Percentiles rank a stretch among this genome's conserved stretches.
Evolutionary conservation across 2,797 vertebrate species (phyloP).

Genomic region (Tragopan temminckii): DNA sequence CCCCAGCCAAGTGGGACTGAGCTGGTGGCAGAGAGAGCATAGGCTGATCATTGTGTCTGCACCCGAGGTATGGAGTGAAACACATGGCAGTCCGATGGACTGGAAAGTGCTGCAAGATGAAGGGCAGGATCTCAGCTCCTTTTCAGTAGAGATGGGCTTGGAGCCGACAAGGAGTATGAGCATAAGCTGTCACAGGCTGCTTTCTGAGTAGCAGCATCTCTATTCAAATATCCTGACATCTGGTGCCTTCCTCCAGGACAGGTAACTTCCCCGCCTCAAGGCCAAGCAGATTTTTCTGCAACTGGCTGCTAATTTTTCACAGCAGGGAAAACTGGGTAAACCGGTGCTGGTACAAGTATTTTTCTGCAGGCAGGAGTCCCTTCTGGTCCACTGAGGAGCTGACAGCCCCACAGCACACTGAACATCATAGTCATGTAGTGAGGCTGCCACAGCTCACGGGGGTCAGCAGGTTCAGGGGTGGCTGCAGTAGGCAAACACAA

Average conservation of each 20-base stretch:
- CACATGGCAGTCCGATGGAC: background rate
- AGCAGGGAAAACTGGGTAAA: background rate
- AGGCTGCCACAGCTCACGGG: background rate
- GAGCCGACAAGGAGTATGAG: background rate
- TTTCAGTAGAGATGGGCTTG: background rate
- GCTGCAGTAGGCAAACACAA: background rate
- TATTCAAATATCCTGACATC: background rate
- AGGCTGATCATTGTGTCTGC: background rate
- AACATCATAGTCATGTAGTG: background rate
- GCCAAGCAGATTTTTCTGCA: background rate
- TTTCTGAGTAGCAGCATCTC: background rate
- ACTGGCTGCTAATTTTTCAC: background rate
- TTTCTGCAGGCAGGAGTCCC: background rate
- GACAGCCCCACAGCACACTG: rapidly evolving
- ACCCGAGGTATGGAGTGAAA: background rate
- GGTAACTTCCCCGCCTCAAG: background rate
- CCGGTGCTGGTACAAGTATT: background rate
- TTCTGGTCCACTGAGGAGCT: background rate
- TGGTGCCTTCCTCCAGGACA: background rate
- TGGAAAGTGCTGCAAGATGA: background rate
- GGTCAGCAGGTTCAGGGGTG: background rate
- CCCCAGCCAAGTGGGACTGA: background rate
- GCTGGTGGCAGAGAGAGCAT: background rate
- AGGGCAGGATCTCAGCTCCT: background rate
- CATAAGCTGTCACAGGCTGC: rapidly evolving